Evolutionary conservation across 2,888 invertebrate species (phyloP), one percentile per base, ranked within the genome.

Genomic region (Nephrocerus scutellatus): DNA sequence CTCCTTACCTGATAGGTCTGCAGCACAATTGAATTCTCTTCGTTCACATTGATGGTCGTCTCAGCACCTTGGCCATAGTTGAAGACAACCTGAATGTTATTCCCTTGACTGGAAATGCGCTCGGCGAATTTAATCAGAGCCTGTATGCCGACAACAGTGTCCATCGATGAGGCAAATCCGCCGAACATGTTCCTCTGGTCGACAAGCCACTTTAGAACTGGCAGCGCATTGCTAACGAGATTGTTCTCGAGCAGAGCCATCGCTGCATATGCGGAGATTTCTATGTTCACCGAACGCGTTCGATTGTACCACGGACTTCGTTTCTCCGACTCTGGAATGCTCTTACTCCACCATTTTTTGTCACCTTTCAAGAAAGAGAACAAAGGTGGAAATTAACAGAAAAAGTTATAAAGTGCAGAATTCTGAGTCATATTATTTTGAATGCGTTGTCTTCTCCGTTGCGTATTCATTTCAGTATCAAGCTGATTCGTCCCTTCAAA

Each of bases 201-300:
- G 18, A 79, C 73, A 34, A 89, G 69, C 86, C 87, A 88, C 31
- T 80, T 74, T 0, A 82, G 72, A 2, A 82, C 78, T 2, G 76
- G 74, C 34, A 79, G 32, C 1, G 66, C 61, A 47, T 68, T 66
- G 4, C 55, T 54, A 19, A 66, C 53, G 0, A 64, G 54, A 42
- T 63, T 63, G 31, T 68, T 70, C 51, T 74, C 75, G 25, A 82
- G 56, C 59, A 79, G 78, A 0, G 88, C 79, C 36, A 92, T 71
- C 26, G 96, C 72, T 0, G 83, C 88, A 69, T 95, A 96, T 0
- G 92, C 81, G 0, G 95, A 90, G 51, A 89, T 87, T 64, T 89
- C 88, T 9, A 95, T 72, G 49, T 68, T 63, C 1, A 84, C 75
- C 1, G 84, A 80, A 37, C 80, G 76, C 0, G 86, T 81, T 36